Evolutionary conservation across 2,113 vertebrate species (phyloP).

Genomic region (Nestor notabilis): DNA sequence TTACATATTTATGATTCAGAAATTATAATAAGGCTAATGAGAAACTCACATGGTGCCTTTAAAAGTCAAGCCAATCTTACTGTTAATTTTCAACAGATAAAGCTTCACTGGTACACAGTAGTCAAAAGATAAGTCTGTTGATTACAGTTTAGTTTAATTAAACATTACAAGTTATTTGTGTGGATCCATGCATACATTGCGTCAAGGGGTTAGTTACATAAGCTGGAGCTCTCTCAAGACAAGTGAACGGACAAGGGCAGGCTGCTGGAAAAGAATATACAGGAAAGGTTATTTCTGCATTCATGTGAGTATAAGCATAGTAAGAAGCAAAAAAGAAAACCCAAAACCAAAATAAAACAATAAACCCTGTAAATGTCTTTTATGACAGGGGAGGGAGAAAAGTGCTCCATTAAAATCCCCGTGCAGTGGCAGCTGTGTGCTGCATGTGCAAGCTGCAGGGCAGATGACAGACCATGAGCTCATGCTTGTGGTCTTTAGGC

Average conservation of each 20-base stretch:
- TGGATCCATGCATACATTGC: neutral
- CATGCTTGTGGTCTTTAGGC: neutral
- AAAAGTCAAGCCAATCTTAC: slow-evolving; percentile 79
- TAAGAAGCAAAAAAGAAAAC: neutral
- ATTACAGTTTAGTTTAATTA: slow-evolving; percentile 75
- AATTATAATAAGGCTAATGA: slow-evolving; percentile 90
- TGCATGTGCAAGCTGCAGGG: neutral
- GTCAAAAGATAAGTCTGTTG: slow-evolving; percentile 64
- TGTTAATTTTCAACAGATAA: slow-evolving; percentile 78
- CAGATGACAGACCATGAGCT: neutral
- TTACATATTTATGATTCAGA: slow-evolving; percentile 91
- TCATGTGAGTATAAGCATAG: neutral
- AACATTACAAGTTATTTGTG: slow-evolving; percentile 63
- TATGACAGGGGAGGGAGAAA: neutral
- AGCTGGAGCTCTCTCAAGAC: neutral
- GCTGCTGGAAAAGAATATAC: neutral
- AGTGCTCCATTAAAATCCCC: neutral
- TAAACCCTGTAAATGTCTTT: neutral
- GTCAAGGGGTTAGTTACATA: neutral
- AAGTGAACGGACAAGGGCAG: neutral
- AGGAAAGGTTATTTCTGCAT: neutral
- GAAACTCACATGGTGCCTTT: slow-evolving; percentile 76
- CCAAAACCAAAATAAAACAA: neutral
- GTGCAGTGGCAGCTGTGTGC: neutral
- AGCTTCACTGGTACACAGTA: slow-evolving; percentile 52